phyloP scores from a whole-genome alignment of 2,113 vertebrate genomes.

The Gymnarchus niloticus region DNA sequence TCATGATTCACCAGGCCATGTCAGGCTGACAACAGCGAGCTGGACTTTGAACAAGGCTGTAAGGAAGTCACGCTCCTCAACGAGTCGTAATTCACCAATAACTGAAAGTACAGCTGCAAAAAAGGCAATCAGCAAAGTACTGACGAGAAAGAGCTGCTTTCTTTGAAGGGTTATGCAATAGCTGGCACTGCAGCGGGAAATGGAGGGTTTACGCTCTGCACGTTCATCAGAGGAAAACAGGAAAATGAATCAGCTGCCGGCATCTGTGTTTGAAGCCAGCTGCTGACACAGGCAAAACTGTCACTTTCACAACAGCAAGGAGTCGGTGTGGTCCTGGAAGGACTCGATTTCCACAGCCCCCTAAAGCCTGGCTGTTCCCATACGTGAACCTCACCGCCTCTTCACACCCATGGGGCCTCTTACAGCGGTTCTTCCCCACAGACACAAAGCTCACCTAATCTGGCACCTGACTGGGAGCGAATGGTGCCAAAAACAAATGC shows the following conservation, averaged over 20 bases:
- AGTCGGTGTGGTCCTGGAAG: neutral
- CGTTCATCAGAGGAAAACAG: neutral
- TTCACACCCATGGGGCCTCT: neutral
- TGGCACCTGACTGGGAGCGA: neutral
- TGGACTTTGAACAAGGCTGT: too few relatives aligned
- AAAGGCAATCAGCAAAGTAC: constrained; percentile 17
- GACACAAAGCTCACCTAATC: neutral
- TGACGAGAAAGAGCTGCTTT: constrained; percentile 4
- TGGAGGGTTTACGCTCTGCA: neutral
- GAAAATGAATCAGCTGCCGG: neutral
- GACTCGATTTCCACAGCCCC: neutral
- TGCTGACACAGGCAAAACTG: constrained; percentile 1
- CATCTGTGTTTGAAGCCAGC: neutral
- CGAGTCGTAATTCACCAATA: neutral
- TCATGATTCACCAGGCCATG: neutral
- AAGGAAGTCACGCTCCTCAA: neutral
- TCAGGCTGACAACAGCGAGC: neutral
- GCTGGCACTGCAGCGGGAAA: neutral
- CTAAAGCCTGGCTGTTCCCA: neutral
- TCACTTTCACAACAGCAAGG: neutral
- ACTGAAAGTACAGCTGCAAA: neutral
- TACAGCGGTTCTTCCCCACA: neutral
- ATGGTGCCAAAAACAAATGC: neutral
- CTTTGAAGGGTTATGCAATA: constrained; percentile 1
- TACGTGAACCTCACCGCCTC: neutral